Evolutionary conservation across 2,888 invertebrate genomes (phyloP).

Genomic region (Thera obeliscata): DNA sequence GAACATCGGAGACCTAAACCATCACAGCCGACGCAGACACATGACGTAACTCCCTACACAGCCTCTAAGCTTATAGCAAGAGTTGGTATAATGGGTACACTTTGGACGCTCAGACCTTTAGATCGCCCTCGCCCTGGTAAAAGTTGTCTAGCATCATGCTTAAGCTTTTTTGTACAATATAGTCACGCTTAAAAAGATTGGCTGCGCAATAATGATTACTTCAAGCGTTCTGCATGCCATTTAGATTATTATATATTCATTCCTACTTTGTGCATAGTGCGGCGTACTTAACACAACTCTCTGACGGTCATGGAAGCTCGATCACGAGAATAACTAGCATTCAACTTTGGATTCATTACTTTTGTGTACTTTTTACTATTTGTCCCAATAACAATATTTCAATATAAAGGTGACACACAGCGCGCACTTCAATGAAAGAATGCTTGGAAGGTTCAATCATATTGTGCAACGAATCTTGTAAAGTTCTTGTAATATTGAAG

Average conservation of each 20-base stretch:
- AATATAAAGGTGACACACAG: conserved; percentile 83
- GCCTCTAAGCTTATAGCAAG: conserved; percentile 82
- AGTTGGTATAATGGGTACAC: conserved; percentile 83
- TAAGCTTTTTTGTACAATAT: conserved; percentile 84
- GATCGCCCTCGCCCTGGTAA: conserved; percentile 83
- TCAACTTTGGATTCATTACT: conserved; percentile 61
- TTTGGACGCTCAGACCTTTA: conserved; percentile 82
- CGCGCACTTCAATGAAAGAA: conserved; percentile 77
- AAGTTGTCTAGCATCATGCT: conserved; percentile 85
- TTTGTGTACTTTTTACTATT: conserved; percentile 51
- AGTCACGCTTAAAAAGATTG: conserved; percentile 85
- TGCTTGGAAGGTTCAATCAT: conserved; percentile 83
- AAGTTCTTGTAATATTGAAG: conserved; percentile 84
- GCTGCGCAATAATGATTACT: conserved; percentile 85
- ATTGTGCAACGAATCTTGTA: conserved; percentile 85
- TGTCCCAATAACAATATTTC: conserved; percentile 54
- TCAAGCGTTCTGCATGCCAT: conserved; percentile 85
- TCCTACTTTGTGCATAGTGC: conserved; percentile 83
- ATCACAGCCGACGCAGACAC: conserved; percentile 73
- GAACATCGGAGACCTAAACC: conserved; percentile 63
- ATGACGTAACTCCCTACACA: conserved; percentile 77
- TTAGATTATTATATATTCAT: conserved; percentile 83
- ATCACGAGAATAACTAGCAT: conserved; percentile 66
- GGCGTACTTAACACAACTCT: conserved; percentile 80
- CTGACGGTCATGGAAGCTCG: conserved; percentile 78